A percentile compares a stretch with the other conserved stretches of the same genome.
Evolutionary conservation across 1,140 invertebrate genomes (phyloP).

Genomic region (Sipha flava): DNA sequence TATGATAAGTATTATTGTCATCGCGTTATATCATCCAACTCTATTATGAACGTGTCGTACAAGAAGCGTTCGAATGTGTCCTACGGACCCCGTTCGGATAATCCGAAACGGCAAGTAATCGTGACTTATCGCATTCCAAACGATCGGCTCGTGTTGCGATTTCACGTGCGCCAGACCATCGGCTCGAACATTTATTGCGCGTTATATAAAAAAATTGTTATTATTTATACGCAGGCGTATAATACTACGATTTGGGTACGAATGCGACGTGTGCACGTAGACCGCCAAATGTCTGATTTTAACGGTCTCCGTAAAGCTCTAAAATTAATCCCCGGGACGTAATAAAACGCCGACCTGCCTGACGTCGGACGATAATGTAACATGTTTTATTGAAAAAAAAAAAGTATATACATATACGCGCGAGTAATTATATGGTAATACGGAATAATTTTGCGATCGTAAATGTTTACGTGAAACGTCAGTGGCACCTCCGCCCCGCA

Average conservation of each 20-base stretch:
- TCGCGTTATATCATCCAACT: no score
- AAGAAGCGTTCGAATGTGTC: no score
- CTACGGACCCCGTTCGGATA: no score
- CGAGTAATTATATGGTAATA: not conserved
- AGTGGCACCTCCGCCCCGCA: not conserved
- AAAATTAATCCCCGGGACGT: not conserved
- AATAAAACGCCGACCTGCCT: not conserved
- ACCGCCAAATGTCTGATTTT: not conserved
- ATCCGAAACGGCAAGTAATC: conserved; percentile 14
- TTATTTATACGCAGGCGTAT: not conserved
- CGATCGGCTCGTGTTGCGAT: conserved; percentile 21
- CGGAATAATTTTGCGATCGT: not conserved
- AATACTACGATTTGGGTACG: not conserved
- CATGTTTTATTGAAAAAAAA: not conserved
- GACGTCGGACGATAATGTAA: not conserved
- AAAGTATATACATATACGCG: not conserved
- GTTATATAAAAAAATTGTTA: no score
- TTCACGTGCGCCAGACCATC: not conserved
- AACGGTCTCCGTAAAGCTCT: not conserved
- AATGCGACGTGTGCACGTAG: not conserved
- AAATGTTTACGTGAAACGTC: not conserved
- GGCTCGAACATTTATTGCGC: not conserved
- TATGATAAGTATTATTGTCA: no score
- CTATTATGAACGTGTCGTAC: no score
- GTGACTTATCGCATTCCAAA: conserved; percentile 8